Evolutionary conservation across 2,888 invertebrate genomes (phyloP), one percentile per base, ranked within the genome.

Genomic region (Pherbina coryleti): DNA sequence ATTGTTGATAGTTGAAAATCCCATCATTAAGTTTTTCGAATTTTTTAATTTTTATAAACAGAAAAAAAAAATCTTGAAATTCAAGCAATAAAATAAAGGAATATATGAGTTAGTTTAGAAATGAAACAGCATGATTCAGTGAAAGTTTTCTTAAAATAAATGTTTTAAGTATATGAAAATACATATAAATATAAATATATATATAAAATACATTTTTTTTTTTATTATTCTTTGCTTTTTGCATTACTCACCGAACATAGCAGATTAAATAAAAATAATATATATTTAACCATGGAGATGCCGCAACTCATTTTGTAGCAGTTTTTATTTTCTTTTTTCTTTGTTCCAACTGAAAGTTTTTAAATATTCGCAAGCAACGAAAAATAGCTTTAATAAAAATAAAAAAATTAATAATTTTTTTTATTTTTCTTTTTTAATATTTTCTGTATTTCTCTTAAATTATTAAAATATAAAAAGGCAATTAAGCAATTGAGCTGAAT

Each of bases 221-320:
- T 44, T 44, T 44, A 37, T 5, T 37, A 37, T 8, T 37, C 5
- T 8, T 44, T 1, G 11, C 11, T 44, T 11, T 44, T 44, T 7
- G 11, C 11, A 44, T 44, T 44, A 94, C 95, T 94, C 90, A 95
- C 95, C 92, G 94, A 93, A 86, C 95, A 94, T 79, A 95, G 86
- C 84, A 95, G 90, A 89, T 95, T 95, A 90, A 95, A 95, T 89
- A 95, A 92, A 90, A 95, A 96, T 86, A 96, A 92, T 85, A 95
- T 92, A 91, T 95, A 95, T 92, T 96, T 96, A 88, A 95, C 92
- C 91, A 94, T 93, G 90, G 93, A 93, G 91, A 93, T 93, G 89
- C 94, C 94, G 90, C 93, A 94, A 90, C 92, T 92, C 93, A 93
- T 93, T 75, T 79, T 83, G 81, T 14, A 55, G 44, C 44, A 19